Conservation (phyloP, 2,888 invertebrate genomes). For the Nesidiocoris tenuis region DNA sequence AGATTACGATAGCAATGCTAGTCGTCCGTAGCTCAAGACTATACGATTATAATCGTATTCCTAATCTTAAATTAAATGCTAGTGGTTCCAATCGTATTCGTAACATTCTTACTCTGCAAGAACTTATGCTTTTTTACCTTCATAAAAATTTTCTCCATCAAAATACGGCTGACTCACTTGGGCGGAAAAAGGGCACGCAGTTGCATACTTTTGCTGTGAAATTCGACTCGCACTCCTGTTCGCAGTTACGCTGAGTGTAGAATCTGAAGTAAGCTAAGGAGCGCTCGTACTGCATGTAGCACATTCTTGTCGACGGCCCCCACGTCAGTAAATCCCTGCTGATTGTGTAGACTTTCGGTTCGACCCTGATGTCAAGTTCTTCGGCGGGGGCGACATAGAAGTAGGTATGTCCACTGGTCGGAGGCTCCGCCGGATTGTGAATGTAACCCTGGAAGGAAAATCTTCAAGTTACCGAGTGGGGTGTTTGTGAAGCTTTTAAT, state of each 20-base stretch:
- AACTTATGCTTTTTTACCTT: no score
- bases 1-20: no score
- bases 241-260: constrained; percentile 49
- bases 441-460: constrained; percentile 52
- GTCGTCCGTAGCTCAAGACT: no score
- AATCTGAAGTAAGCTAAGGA: constrained; percentile 49
- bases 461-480: no score
- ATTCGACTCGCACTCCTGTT: constrained; percentile 50
- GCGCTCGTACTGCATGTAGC: constrained; percentile 50
- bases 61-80: no score
- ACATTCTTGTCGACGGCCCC: constrained; percentile 48
- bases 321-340: constrained; percentile 45
- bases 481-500: not conserved
- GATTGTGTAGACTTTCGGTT: constrained; percentile 33
- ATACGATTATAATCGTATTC: no score
- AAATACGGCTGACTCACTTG: no score
- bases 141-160: no score
- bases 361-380: constrained; percentile 34
- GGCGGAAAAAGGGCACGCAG: constrained; percentile 48
- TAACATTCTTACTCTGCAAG: no score
- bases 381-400: constrained; percentile 44
- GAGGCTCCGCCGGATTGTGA: constrained; percentile 53
- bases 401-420: constrained; percentile 47
- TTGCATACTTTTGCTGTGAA: constrained; percentile 47
- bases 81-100: no score